Base-by-base conservation (phyloP, 2,888 invertebrate genomes). In the Xestia c-nigrum region DNA sequence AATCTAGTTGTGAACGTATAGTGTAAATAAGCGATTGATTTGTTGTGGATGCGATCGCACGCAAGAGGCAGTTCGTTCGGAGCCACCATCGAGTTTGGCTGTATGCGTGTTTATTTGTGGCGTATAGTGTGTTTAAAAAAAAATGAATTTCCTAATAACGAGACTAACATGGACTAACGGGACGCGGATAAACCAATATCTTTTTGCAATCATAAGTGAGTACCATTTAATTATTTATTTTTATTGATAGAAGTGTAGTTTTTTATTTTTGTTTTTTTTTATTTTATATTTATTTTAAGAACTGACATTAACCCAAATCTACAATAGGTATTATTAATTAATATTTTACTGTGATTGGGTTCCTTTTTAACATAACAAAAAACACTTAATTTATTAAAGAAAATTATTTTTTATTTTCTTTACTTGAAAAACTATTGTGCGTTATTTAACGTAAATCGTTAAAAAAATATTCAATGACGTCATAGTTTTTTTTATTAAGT, bases 201-300 rank as follows among this genome's bases (percentile, higher is more conserved):
- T 96, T 73, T 95, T 96, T 79, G 96, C 96, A 6, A 92, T 94
- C 78, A 91, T 96, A 63, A 92, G 96, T 96, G 85, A 96, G 96
- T 96, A 84, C 74, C 77, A 69, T 61, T 78, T 79, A 76, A 79
- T 80, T 74, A 67, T 68, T 72, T 64, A 38, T 57, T 75, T 74
- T 72, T 74, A 63, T 16, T 38, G 24, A 63, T 10, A 10, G 43
- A 64, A 7, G 43, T 59, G 19, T 31, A 14, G 65, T 46, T 73
- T 12, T 73, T 12, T n/a, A n/a, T 6, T 12, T 9, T 3, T 3
- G 1, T 46, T 61, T 68, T 61, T 38, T 47, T 72, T 71, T 19
- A n/a, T 72, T 73, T 68, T 75, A 40, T 43, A 19, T 59, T 57
- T 68, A 59, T 68, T 72, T 31, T 31, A 59, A 59, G 9, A 10